A percentile compares a stretch with the other conserved stretches of the same genome.
Conservation (phyloP, 1,140 invertebrate species). For the Drosophila simulans region DNA sequence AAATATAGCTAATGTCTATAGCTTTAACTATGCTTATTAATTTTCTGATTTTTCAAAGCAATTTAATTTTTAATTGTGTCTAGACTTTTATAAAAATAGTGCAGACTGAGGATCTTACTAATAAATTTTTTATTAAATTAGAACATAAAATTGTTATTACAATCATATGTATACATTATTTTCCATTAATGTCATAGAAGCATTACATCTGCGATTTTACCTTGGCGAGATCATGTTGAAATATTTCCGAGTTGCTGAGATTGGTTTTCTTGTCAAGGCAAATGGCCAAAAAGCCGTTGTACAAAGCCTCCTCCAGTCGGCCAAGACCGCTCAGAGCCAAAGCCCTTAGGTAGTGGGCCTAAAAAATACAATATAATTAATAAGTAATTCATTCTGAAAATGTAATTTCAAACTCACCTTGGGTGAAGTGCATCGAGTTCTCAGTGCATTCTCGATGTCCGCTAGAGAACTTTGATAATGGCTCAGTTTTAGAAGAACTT, state of each 20-base stretch:
- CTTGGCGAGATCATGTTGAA: slow-evolving; percentile 84
- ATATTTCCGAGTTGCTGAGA: slow-evolving; percentile 83
- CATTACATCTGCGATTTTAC: slow-evolving; percentile 32
- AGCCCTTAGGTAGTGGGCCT: slow-evolving; percentile 89
- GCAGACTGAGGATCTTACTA: too few relatives aligned
- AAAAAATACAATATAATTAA: slow-evolving; percentile 3
- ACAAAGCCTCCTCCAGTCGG: slow-evolving; percentile 89
- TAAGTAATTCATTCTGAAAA: not conserved
- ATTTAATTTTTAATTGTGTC: too few relatives aligned
- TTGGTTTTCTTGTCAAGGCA: slow-evolving; percentile 78
- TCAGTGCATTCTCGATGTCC: slow-evolving; percentile 89
- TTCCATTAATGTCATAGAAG: too few relatives aligned
- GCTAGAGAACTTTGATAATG: slow-evolving; percentile 88
- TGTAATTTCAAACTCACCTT: slow-evolving; percentile 86
- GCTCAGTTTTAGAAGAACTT: slow-evolving; percentile 88
- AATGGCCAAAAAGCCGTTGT: slow-evolving; percentile 86
- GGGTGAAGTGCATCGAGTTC: slow-evolving; percentile 89
- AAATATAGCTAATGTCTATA: too few relatives aligned
- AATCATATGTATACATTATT: too few relatives aligned
- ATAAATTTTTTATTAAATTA: too few relatives aligned
- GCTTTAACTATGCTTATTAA: too few relatives aligned
- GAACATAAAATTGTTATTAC: too few relatives aligned
- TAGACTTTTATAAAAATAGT: too few relatives aligned
- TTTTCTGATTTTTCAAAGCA: too few relatives aligned
- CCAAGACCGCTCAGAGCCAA: slow-evolving; percentile 87